phyloP scores from a whole-genome alignment of 2,888 invertebrate genomes.

The Quadriops clusia region DNA sequence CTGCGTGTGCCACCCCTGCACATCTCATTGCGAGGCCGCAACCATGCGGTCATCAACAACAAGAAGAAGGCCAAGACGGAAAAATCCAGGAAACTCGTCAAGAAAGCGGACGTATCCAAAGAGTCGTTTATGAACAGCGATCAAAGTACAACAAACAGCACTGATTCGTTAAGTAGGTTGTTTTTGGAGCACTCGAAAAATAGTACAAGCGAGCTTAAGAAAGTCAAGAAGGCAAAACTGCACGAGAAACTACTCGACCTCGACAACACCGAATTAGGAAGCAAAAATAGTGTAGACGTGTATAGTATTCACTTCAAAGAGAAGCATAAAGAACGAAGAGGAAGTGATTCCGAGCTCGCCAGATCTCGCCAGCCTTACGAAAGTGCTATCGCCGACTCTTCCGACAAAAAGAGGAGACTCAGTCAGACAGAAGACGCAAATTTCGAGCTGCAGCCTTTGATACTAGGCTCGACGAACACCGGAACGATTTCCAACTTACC shows the following conservation, averaged over 20 bases:
- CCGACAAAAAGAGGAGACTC: constrained; percentile 53
- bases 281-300: constrained; percentile 12
- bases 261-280: constrained; percentile 5
- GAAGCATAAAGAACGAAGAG: constrained; percentile 40
- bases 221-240: constrained; percentile 28
- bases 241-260: constrained; percentile 14
- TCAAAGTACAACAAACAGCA: not conserved
- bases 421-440: constrained; percentile 40
- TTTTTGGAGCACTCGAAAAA: constrained; percentile 15
- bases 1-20: constrained; percentile 79
- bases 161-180: constrained; percentile 5
- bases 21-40: constrained; percentile 73
- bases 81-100: not conserved
- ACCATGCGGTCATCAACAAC: constrained; percentile 73
- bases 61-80: constrained; percentile 43
- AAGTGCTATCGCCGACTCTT: constrained; percentile 48
- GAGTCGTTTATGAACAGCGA: constrained; percentile 2
- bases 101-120: constrained; percentile 1
- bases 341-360: constrained; percentile 40
- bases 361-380: constrained; percentile 32
- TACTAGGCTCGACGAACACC: constrained; percentile 56
- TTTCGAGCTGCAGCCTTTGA: constrained; percentile 24
- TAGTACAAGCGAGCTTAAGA: constrained; percentile 20
- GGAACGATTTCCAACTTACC: constrained; percentile 47
- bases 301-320: constrained; percentile 21